Evolutionary conservation across 2,113 vertebrate genomes (phyloP), one percentile per base, ranked within the genome.

Genomic region (Colinus virginianus): DNA sequence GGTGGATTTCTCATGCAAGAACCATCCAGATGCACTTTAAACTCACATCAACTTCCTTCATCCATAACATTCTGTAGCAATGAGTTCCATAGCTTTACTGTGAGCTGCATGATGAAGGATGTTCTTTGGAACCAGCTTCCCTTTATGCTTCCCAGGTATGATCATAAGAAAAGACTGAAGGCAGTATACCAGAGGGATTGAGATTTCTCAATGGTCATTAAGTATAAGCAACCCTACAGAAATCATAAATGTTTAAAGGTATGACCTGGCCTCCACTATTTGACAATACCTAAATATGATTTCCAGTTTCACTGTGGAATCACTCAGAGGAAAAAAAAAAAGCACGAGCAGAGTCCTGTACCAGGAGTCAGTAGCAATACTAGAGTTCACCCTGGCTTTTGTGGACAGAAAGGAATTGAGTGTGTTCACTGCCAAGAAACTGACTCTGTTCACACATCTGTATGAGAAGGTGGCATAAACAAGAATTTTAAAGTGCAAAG

Each of bases 281-380:
- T 0, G 4, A 3, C 23, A 55, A 46, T 1, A 49, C 9, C 23
- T 19, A 48, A 78, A 21, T 4, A 66, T 2, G 1, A n/a, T 53
- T 80, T 70, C 74, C 51, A 84, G 56, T n/a, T 42, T 45, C n/a
- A 32, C 30, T 46, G n/a, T 64, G 20, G 55, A 56, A 55, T 46
- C 48, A 21, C 43, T 68, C 34, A 32, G 48, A 80, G 62, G 71
- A 55, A 76, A 59, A 53, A 36, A 36, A 36, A 8, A 48, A 76
- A 85, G 36, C 53, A 72, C 26, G 45, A 70, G 42, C 58, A 56
- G 20, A 76, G 21, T 18, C 66, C 53, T 4, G 8, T 2, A 55
- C 11, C n/a, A 55, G 32, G 53, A 63, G 46, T 17, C 22, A 68
- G 59, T 0, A 71, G 34, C 61, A 74, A 72, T 11, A 23, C 25